Base-by-base conservation (phyloP, 2,797 vertebrate species). In the Avahi laniger region DNA sequence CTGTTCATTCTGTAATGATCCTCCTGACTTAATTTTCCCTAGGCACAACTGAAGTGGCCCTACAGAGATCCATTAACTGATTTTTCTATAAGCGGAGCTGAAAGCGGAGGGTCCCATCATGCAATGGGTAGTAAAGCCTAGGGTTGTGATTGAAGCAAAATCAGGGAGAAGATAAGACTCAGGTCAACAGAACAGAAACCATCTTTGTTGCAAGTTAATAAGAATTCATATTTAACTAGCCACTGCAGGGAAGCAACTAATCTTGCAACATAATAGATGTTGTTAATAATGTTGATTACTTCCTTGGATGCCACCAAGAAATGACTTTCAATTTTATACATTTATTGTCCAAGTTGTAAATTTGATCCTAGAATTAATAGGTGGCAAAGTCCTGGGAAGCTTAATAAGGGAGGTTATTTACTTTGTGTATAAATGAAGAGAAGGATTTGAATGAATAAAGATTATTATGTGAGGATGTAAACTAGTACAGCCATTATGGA, bases 281-380 rank as follows among this genome's bases (percentile, higher is more conserved):
- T 90, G 61, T 59, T 94, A 83, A 84, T 87, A 84, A 94, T 69
- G 48, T 82, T 84, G 67, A 72, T 93, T 84, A 72, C 33, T 4
- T 41, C 35, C 84, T 89, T 79, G 63, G 54, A 75, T 73, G 59
- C 26, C 57, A 95, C 43, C 57, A 65, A 92, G 89, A 85, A 63
- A 2, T 72, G 43, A 22, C 67, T 96, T 93, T 93, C 15, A 14
- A 52, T 65, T 93, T 94, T 80, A 96, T 76, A 17, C 3, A 73
- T 63, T 91, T 96, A 80, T 96, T 95, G 82, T 95, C 35, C 30
- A 91, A 61, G 20, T 76, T 92, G 41, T 97, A 91, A 70, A 93
- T 82, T 82, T 94, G n/a, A 30, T 92, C 46, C 63, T 91, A 33
- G 63, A 94, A 88, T 96, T 92, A 95, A 80, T 22, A 50, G 22